A percentile compares a stretch with the other conserved stretches of the same genome.
Evolutionary conservation across 2,113 vertebrate species (phyloP).

Genomic region (rat (Rattus norvegicus)): GRCr8 NC_086021.1:174984001-174984500

Average conservation of each 20-base stretch:
- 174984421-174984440: not conserved
- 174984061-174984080: not conserved
- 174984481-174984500: not conserved
- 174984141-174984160: not conserved
- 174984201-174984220: not conserved
- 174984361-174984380: not conserved
- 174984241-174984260: not conserved
- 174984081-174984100: fast-evolving
- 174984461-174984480: not conserved
- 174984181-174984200: not conserved
- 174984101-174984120: too few relatives aligned
- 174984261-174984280: too few relatives aligned
- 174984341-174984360: not conserved
- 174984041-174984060: too few relatives aligned
- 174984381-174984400: not conserved
- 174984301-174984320: not conserved
- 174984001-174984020: fast-evolving
- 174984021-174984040: not conserved
- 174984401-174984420: not conserved
- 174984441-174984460: not conserved
- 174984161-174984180: not conserved
- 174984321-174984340: not conserved
- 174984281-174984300: too few relatives aligned
- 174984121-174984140: too few relatives aligned
- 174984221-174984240: not conserved